Conservation (phyloP, 2,888 invertebrate species). For the Acleris literana region DNA sequence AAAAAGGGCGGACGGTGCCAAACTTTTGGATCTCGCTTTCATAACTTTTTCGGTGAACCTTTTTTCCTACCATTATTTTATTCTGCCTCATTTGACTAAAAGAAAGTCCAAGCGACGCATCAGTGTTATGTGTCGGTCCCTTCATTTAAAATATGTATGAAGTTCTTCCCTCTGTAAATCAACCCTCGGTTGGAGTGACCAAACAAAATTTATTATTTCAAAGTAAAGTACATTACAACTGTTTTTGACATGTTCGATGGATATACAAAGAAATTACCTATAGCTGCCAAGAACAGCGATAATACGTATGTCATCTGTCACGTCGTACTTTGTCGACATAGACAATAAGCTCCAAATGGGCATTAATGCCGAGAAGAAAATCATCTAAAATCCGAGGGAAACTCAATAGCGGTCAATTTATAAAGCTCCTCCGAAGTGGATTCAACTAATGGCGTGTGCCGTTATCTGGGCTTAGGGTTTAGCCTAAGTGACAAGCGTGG, state of each 20-base stretch:
- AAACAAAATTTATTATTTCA: conserved; percentile 29
- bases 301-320: conserved; percentile 5
- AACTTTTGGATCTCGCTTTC: conserved; percentile 77
- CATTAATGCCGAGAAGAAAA: conserved; percentile 31
- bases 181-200: conserved; percentile 45
- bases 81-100: conserved; percentile 80
- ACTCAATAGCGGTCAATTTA: conserved; percentile 63
- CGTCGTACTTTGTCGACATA: neutral
- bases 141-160: conserved; percentile 76
- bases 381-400: conserved; percentile 46
- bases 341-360: conserved; percentile 22
- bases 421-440: conserved; percentile 58
- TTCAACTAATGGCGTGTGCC: conserved; percentile 56
- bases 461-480: conserved; percentile 48
- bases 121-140: conserved; percentile 67
- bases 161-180: conserved; percentile 59
- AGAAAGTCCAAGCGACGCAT: conserved; percentile 72
- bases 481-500: conserved; percentile 43
- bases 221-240: conserved; percentile 20
- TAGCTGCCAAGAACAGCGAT: neutral
- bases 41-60: conserved; percentile 76
- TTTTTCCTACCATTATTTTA: conserved; percentile 79
- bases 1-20: conserved; percentile 64
- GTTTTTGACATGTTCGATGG: neutral
- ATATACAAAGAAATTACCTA: neutral